Conservation (phyloP, 2,888 invertebrate species). For the Dendrolimus houi region DNA sequence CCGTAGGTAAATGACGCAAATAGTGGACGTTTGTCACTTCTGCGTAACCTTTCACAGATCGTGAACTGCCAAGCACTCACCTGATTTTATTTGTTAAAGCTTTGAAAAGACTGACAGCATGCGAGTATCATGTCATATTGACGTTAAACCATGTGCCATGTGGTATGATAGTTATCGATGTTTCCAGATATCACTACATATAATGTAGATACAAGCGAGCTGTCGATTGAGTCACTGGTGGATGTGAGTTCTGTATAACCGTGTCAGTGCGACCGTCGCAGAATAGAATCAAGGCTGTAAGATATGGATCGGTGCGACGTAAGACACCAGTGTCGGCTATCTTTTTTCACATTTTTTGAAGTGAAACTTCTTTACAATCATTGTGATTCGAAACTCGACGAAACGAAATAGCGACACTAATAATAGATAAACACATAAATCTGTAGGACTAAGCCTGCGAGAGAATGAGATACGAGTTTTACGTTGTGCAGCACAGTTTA, state of each 20-base stretch:
- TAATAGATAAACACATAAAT: no score
- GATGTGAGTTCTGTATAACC: conserved; percentile 42
- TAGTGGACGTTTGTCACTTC: no score
- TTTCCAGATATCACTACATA: neutral
- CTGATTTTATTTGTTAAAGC: no score
- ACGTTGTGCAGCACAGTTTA: no score
- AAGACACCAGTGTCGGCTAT: conserved; percentile 35
- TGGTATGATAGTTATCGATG: neutral
- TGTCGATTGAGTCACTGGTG: conserved; percentile 52
- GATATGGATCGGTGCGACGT: conserved; percentile 42
- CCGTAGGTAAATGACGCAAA: no score
- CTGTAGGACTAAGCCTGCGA: no score
- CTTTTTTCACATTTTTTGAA: conserved; percentile 17
- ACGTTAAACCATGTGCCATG: neutral
- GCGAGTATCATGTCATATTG: neutral
- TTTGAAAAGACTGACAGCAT: no score
- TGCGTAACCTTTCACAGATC: no score
- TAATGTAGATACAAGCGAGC: conserved; percentile 9
- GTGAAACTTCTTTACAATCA: no score
- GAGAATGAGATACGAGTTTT: no score
- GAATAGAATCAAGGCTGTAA: conserved; percentile 67
- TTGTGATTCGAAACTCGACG: neutral
- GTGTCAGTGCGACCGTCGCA: conserved; percentile 64
- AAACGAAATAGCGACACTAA: no score
- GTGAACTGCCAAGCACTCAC: no score